Base-by-base conservation (phyloP, 2,888 invertebrate species). In the Meghimatium bilineatum region DNA sequence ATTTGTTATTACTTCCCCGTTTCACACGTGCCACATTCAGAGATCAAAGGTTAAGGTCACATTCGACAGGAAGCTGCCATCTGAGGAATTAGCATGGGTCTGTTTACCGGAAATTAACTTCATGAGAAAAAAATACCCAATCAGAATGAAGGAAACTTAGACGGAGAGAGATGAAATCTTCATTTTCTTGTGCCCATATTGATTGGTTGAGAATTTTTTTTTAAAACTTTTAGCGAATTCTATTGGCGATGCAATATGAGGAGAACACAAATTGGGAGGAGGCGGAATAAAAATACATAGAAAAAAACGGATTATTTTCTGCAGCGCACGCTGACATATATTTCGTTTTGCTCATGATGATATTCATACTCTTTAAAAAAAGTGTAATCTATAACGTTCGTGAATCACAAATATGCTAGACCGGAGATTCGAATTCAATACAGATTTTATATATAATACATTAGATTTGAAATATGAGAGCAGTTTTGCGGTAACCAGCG, bases 61-160 rank as follows among this genome's bases (percentile, higher is more conserved):
- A 49, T 72, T n/a, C n/a, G 72, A 72, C 72, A 72, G 72, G 72
- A 72, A 72, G 44, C 72, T 29, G 49, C 26, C 72, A 44, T 49
- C 26, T 44, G 29, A 72, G 44, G 72, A 72, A 72, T 72, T 72
- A 72, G 72, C 72, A 72, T 72, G 72, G 72, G 72, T 44, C 72
- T 72, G 72, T 72, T 72, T 72, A 49, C 72, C 72, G 72, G 72
- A 72, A 72, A 72, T 72, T 72, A 72, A 72, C 72, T 72, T 72
- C 72, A 49, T 14, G 72, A n/a, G 36, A 69, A 69, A 71, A 72
- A 72, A 72, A 72, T 72, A 44, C 2, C 72, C 72, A 72, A 72
- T 72, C 72, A 72, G 72, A 72, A 72, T 44, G n/a, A 72, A 72
- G n/a, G 72, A 72, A 72, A 72, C 72, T n/a, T 44, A 34, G 44